These are phyloP conservation scores for Vannuccia rotundouncinata DNA, from an alignment of 2,888 invertebrate species.

Conservation along the genomic window DNA sequence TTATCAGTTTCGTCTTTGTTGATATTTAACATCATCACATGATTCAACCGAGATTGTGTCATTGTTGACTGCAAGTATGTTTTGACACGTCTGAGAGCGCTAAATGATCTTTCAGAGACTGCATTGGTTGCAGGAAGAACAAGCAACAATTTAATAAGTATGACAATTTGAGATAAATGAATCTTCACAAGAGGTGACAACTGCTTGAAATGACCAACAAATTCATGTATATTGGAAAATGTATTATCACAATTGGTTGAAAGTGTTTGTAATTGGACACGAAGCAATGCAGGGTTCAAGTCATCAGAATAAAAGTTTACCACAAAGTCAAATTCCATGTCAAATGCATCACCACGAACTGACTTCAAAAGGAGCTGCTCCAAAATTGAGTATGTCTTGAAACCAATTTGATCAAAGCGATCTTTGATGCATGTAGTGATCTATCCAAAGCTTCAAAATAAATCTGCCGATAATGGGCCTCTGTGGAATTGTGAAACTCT, in stretches of 20 bases:
- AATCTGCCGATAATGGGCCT: constrained; percentile 27
- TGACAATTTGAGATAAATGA: constrained; percentile 14
- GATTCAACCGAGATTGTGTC: constrained; percentile 13
- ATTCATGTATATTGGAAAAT: constrained; percentile 23
- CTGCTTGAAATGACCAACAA: constrained; percentile 26
- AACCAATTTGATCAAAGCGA: constrained; percentile 6
- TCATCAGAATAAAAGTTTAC: constrained; percentile 19
- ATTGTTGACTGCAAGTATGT: constrained; percentile 9
- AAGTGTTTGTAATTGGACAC: constrained; percentile 18
- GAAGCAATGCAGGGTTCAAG: constrained; percentile 15
- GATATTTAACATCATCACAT: constrained; percentile 21
- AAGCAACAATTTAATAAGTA: constrained; percentile 26
- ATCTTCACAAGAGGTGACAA: constrained; percentile 16
- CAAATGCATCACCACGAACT: constrained; percentile 16
- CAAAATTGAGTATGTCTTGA: constrained; percentile 13
- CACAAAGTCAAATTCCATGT: constrained; percentile 23
- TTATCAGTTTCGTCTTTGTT: constrained; percentile 18
- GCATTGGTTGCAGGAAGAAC: constrained; percentile 20
- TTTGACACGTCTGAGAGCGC: constrained; percentile 9
- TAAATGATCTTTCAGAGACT: constrained; percentile 19
- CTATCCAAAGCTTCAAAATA: constrained; percentile 30
- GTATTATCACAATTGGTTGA: not conserved
- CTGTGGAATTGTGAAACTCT: constrained; percentile 4
- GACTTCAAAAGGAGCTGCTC: constrained; percentile 18
- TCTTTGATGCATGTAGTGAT: constrained; percentile 25